Evolutionary conservation across 2,113 vertebrate genomes (phyloP).

Genomic region (Sitta europaea): DNA sequence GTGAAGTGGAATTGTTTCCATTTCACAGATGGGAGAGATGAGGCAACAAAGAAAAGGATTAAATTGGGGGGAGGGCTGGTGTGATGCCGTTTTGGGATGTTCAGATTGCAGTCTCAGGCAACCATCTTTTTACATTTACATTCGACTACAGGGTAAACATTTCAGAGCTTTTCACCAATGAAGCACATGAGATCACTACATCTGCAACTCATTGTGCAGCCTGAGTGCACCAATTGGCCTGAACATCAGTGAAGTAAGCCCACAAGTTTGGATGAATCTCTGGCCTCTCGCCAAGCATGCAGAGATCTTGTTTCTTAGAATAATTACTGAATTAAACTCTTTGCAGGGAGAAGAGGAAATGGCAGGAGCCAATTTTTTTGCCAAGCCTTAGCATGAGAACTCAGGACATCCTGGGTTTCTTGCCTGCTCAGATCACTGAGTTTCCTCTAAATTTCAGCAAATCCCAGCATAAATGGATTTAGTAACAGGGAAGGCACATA

Average conservation of each 20-base stretch:
- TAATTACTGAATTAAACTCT: conserved; percentile 50
- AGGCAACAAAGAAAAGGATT: conserved; percentile 34
- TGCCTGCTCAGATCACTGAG: background rate
- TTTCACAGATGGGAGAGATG: conserved; percentile 50
- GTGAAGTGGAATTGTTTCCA: conserved; percentile 29
- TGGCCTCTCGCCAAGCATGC: conserved; percentile 10
- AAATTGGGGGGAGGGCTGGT: background rate
- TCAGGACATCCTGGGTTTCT: background rate
- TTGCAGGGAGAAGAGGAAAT: conserved; percentile 44
- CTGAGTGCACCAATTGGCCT: background rate
- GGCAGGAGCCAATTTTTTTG: background rate
- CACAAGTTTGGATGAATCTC: conserved; percentile 29
- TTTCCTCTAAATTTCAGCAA: background rate
- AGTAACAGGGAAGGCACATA: background rate
- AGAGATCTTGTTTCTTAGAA: conserved; percentile 45
- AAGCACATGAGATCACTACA: conserved; percentile 12
- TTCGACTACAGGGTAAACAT: background rate
- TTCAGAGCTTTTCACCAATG: background rate
- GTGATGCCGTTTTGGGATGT: background rate
- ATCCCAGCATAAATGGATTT: background rate
- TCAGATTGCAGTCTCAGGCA: background rate
- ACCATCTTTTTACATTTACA: background rate
- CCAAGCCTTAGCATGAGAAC: background rate
- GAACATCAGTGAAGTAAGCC: background rate
- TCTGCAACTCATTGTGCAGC: conserved; percentile 46